Conservation (phyloP, 2,888 invertebrate species). For the Drosophila phalerata region DNA sequence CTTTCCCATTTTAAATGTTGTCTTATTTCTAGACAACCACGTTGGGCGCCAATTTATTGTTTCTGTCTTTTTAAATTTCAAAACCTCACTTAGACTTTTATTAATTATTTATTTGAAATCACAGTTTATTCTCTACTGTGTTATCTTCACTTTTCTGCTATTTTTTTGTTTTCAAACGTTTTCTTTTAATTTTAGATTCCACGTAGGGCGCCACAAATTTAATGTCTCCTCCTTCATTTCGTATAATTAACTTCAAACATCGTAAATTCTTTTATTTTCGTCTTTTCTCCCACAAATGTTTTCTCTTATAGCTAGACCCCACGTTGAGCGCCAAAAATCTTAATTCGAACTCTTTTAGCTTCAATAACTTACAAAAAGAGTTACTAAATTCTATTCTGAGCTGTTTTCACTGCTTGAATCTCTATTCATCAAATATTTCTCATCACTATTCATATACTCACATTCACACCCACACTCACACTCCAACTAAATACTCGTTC, state of each 20-base stretch:
- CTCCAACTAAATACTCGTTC: conserved; percentile 3
- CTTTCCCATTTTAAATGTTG: background rate
- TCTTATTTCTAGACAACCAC: too few species aligned
- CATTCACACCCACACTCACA: conserved; percentile 2
- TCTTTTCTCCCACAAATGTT: too few species aligned
- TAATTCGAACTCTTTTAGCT: background rate
- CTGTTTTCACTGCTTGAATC: conserved; percentile 25
- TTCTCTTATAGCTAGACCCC: background rate
- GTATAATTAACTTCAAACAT: too few species aligned
- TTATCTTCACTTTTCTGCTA: too few species aligned
- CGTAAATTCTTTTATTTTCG: too few species aligned
- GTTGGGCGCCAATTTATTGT: background rate
- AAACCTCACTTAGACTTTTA: background rate
- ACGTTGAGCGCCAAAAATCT: background rate
- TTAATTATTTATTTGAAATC: background rate
- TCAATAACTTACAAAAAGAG: background rate
- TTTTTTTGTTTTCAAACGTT: too few species aligned
- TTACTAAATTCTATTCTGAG: background rate
- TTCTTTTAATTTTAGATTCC: background rate
- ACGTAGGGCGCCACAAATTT: too few species aligned
- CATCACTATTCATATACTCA: conserved; percentile 14
- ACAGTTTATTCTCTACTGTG: too few species aligned
- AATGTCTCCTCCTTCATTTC: too few species aligned
- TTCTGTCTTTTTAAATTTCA: background rate
- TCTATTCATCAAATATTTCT: conserved; percentile 30